Conservation (phyloP, 2,797 vertebrate species). For the Podarcis siculus region DNA sequence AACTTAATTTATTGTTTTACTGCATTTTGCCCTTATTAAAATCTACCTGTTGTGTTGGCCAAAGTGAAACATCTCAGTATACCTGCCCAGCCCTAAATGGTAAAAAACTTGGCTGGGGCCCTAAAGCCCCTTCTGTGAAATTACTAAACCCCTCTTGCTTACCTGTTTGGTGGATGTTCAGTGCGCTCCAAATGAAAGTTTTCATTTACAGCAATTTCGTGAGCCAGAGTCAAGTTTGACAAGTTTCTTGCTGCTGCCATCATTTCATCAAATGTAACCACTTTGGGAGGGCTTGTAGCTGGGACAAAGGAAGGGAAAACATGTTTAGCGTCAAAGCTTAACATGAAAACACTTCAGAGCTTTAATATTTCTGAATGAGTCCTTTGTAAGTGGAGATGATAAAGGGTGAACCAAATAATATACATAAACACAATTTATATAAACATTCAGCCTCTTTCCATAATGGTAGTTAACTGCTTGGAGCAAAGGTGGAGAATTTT, state of each 20-base stretch:
- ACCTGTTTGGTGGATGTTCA: constrained; percentile 87
- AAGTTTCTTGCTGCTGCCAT: constrained; percentile 88
- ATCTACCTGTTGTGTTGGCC: background rate
- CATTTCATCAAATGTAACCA: constrained; percentile 87
- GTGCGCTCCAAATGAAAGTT: constrained; percentile 83
- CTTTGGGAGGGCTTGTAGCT: constrained; percentile 90
- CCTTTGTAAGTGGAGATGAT: background rate
- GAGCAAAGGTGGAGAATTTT: no score
- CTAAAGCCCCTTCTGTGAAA: background rate
- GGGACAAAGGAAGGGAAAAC: constrained; percentile 46
- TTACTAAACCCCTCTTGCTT: constrained; percentile 13
- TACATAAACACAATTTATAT: background rate
- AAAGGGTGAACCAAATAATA: background rate
- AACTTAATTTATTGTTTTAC: background rate
- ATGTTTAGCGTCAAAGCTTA: background rate
- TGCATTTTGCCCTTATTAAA: background rate
- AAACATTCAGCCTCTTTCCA: background rate
- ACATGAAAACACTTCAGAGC: background rate
- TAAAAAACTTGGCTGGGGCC: background rate
- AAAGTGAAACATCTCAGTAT: background rate
- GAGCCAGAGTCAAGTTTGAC: constrained; percentile 86
- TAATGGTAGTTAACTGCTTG: no score
- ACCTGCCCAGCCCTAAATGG: background rate
- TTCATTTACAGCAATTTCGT: constrained; percentile 90
- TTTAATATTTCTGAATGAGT: background rate